Conservation (phyloP, 2,113 vertebrate species). For the Paramormyrops kingsleyae region DNA sequence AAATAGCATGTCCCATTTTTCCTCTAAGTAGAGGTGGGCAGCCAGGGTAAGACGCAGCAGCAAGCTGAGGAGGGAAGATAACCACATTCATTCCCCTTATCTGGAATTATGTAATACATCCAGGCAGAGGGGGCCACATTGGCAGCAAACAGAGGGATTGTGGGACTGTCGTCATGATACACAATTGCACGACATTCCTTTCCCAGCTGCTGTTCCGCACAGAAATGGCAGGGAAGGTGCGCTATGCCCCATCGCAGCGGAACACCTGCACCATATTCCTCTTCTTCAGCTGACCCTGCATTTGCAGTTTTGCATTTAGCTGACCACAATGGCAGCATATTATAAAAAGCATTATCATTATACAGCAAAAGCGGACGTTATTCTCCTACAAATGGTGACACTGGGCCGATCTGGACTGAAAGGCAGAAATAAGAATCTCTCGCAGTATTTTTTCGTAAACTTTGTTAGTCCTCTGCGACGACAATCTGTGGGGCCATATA, state of each 20-base stretch:
- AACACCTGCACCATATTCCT: slow-evolving; percentile 11
- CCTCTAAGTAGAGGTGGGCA: slow-evolving; percentile 59
- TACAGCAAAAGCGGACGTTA: slow-evolving; percentile 31
- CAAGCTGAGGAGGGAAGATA: slow-evolving; percentile 79
- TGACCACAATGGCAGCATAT: slow-evolving; percentile 16
- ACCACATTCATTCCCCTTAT: slow-evolving; percentile 80
- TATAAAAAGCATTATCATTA: slow-evolving; percentile 18
- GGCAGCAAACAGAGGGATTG: slow-evolving; percentile 72
- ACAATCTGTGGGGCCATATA: background rate
- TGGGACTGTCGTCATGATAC: slow-evolving; percentile 65
- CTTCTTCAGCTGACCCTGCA: slow-evolving; percentile 43
- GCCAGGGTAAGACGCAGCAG: slow-evolving; percentile 62
- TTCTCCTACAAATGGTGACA: background rate
- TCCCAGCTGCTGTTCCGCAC: slow-evolving; percentile 33
- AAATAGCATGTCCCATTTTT: slow-evolving; percentile 62
- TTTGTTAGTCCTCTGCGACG: background rate
- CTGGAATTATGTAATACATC: slow-evolving; percentile 82
- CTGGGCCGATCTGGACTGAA: background rate
- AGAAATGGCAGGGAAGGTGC: background rate
- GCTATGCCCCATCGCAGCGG: background rate
- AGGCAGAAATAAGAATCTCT: background rate
- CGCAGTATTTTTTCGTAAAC: background rate
- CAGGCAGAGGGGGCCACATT: slow-evolving; percentile 60
- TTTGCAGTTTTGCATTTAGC: slow-evolving; percentile 50
- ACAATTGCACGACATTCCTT: slow-evolving; percentile 49